A percentile compares a stretch with the other conserved stretches of the same genome.
phyloP scores from a whole-genome alignment of 1,140 invertebrate species.

The Drosophila kikkawai region DNA sequence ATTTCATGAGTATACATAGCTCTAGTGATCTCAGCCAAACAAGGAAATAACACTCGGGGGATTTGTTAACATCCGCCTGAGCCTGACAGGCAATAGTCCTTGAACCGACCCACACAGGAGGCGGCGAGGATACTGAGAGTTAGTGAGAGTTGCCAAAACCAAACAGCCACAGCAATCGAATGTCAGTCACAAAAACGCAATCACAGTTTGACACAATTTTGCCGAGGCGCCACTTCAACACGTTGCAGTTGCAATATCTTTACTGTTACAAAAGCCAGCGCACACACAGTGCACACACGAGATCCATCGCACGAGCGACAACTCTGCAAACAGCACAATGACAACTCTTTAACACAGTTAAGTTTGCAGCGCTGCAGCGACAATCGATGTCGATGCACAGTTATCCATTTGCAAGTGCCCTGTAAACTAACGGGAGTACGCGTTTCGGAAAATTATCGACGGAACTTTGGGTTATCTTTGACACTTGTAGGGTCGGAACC shows the following conservation, averaged over 20 bases:
- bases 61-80: neutral
- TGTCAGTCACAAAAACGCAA: constrained; percentile 81
- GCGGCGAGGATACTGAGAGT: constrained; percentile 8
- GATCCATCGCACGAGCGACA: constrained; percentile 66
- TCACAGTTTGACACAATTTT: constrained; percentile 82
- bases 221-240: constrained; percentile 80
- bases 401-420: constrained; percentile 46
- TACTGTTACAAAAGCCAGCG: constrained; percentile 48
- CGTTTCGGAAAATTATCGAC: neutral
- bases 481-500: neutral
- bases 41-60: constrained; percentile 5
- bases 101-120: constrained; percentile 8
- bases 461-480: neutral
- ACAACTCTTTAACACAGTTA: constrained; percentile 82
- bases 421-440: constrained; percentile 1
- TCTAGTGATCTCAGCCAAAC: constrained; percentile 11
- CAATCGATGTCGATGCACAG: constrained; percentile 42
- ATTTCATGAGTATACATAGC: neutral
- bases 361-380: constrained; percentile 56
- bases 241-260: constrained; percentile 81
- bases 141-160: constrained; percentile 49
- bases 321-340: constrained; percentile 79
- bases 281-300: constrained; percentile 15
- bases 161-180: constrained; percentile 75
- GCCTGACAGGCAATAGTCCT: constrained; percentile 42